Conservation (phyloP, 2,888 invertebrate genomes). For the Malthinus flaveolus region DNA sequence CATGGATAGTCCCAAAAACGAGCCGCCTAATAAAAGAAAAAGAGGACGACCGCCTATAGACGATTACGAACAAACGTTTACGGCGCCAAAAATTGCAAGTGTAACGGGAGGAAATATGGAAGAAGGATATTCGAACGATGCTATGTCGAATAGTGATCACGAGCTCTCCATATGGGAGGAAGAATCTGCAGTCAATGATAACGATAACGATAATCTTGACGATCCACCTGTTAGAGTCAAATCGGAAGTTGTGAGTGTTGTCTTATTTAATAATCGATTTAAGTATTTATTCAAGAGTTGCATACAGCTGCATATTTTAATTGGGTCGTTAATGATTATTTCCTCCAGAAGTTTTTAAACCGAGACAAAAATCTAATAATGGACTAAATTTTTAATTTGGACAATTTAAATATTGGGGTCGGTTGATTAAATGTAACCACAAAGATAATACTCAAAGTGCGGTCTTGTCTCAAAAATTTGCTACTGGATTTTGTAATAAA, state of each 20-base stretch:
- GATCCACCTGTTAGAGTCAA: slow-evolving; percentile 30
- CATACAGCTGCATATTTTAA: not conserved
- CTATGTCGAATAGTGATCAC: slow-evolving; percentile 53
- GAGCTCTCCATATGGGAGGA: slow-evolving; percentile 53
- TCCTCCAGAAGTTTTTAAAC: not conserved
- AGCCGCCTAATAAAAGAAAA: slow-evolving; percentile 61
- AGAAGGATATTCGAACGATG: slow-evolving; percentile 53
- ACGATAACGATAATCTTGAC: slow-evolving; percentile 44
- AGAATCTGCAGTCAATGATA: slow-evolving; percentile 47
- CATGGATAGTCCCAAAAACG: slow-evolving; percentile 49
- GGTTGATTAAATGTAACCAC: no score
- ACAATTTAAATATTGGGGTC: no score
- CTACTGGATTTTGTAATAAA: no score
- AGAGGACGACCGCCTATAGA: slow-evolving; percentile 71
- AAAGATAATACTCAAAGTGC: no score
- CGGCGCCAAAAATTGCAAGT: slow-evolving; percentile 58
- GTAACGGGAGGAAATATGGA: slow-evolving; percentile 51
- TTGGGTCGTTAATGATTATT: not conserved
- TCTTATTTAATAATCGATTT: not conserved
- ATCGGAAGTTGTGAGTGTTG: slow-evolving; percentile 28
- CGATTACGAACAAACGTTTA: slow-evolving; percentile 60
- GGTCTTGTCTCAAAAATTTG: no score
- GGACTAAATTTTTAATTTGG: no score
- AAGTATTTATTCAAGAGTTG: not conserved
- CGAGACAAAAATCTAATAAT: no score